Conservation (phyloP, 2,797 vertebrate species). For the Cichlasoma orientale region DNA sequence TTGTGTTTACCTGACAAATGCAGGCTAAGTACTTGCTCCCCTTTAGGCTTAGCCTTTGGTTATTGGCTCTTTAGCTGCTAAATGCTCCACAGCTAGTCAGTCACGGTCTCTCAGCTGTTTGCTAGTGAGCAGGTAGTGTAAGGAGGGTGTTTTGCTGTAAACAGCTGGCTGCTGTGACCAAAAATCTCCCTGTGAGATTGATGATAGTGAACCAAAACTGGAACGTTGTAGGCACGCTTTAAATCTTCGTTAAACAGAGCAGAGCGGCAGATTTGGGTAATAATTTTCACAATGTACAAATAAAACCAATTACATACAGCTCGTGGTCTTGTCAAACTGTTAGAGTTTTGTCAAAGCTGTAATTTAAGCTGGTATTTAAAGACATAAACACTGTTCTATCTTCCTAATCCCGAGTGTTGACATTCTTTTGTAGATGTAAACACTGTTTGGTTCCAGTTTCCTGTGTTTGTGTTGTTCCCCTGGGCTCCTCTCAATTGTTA, state of each 20-base stretch:
- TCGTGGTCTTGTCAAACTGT: not conserved
- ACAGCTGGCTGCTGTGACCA: not conserved
- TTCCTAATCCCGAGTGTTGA: not conserved
- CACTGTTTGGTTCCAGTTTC: not conserved
- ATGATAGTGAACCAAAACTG: not conserved
- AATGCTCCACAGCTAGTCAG: not conserved
- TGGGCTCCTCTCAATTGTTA: not conserved
- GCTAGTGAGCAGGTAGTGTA: not conserved
- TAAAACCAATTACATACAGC: not conserved
- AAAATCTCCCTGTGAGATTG: not conserved
- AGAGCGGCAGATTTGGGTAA: not conserved
- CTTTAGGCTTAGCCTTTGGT: not conserved
- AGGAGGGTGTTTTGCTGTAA: too few relatives aligned
- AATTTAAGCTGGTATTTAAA: not conserved
- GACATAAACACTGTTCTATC: not conserved
- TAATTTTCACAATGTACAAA: not conserved
- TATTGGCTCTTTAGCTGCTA: not conserved
- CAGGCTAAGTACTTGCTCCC: not conserved
- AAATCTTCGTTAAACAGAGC: not conserved
- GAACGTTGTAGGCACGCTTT: not conserved
- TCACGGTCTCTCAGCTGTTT: not conserved
- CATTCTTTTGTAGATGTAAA: constrained; percentile 3
- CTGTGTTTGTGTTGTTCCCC: not conserved
- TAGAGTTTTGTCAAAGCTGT: not conserved
- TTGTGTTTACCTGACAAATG: not conserved